A percentile compares a stretch with the other conserved stretches of the same genome.
Evolutionary conservation across 1,140 invertebrate species (phyloP).

Genomic region (Samia ricini): DNA sequence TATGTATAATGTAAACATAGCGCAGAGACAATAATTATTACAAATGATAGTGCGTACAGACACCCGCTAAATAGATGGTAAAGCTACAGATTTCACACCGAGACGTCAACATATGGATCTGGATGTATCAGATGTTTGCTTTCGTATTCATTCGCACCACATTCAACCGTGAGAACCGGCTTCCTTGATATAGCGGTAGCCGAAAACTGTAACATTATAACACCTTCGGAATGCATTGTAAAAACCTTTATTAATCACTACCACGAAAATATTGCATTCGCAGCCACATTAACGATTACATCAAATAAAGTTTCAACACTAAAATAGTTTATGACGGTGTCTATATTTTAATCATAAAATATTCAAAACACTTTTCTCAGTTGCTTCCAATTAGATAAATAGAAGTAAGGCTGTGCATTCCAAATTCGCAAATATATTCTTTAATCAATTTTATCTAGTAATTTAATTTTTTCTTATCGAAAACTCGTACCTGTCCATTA

Average conservation of each 20-base stretch:
- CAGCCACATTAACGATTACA: not conserved
- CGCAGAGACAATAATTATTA: constrained; percentile 75
- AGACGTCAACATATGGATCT: constrained; percentile 76
- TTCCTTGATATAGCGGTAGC: constrained; percentile 61
- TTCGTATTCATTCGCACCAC: constrained; percentile 71
- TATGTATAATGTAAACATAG: constrained; percentile 63
- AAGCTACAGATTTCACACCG: constrained; percentile 76
- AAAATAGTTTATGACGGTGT: not conserved
- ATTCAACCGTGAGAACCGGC: constrained; percentile 68
- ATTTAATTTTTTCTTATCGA: not conserved
- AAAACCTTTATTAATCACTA: constrained; percentile 46
- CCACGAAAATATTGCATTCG: not conserved
- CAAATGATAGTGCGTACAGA: constrained; percentile 71
- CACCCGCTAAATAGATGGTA: constrained; percentile 73
- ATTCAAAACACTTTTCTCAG: too few species aligned
- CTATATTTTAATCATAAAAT: not conserved
- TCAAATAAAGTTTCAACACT: too few species aligned
- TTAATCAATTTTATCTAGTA: too few species aligned
- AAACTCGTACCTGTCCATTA: constrained; percentile 86
- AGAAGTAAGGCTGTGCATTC: too few species aligned
- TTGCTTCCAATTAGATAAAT: too few species aligned
- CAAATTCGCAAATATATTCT: too few species aligned
- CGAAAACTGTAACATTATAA: constrained; percentile 59
- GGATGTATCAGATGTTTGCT: constrained; percentile 73
- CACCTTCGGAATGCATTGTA: constrained; percentile 60